phyloP scores from a whole-genome alignment of 2,888 invertebrate genomes.

The Empis stercorea region DNA sequence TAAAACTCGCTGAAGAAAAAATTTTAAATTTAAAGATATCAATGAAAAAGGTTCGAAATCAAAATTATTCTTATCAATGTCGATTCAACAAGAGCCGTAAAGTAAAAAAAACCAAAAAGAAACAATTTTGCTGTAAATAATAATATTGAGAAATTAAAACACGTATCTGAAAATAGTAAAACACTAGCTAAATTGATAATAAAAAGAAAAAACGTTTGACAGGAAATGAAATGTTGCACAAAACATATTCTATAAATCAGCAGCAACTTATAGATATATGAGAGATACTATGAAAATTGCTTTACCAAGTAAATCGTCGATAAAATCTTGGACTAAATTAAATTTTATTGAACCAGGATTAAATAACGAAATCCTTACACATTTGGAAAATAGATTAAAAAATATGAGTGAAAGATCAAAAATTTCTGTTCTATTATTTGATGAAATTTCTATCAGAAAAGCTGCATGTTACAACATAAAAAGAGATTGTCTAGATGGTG shows the following conservation, averaged over 20 bases:
- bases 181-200: neutral
- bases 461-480: neutral
- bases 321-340: neutral
- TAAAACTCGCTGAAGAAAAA: neutral
- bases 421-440: neutral
- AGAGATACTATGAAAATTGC: neutral
- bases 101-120: neutral
- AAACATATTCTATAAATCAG: neutral
- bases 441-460: neutral
- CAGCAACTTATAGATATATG: neutral
- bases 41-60: neutral
- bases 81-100: neutral
- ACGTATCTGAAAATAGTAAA: neutral
- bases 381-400: neutral
- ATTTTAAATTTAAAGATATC: neutral
- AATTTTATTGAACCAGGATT: neutral
- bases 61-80: neutral
- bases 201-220: neutral
- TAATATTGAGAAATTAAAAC: neutral
- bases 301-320: neutral
- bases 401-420: neutral
- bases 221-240: neutral
- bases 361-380: neutral
- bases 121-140: neutral
- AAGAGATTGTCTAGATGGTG: neutral